Evolutionary conservation across 1,140 invertebrate genomes (phyloP), one percentile per base, ranked within the genome.

Genomic region (Dinoponera quadriceps): DNA sequence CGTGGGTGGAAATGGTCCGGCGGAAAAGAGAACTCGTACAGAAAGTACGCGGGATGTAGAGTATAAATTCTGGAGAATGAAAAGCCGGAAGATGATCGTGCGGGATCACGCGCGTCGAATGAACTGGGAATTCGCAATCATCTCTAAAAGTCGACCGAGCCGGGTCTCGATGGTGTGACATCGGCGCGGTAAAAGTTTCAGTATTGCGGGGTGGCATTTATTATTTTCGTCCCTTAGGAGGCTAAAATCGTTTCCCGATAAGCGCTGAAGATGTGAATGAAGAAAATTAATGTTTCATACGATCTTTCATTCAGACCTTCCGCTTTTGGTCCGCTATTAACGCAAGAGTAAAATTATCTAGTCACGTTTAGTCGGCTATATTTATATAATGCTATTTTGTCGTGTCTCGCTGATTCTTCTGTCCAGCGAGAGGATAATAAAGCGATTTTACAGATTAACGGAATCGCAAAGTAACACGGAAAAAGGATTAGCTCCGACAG

Each of bases 161-260:
- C 33, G 54, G 33, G 51, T 66, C 54, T 77, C 29, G 25, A 63
- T 49, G 29, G 29, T 33, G 7, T 44, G 57, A 74, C 57, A 27
- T 74, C 20, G 25, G 65, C 27, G 44, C 20, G 74, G n/a, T 68
- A 68, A 75, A 63, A 78, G 29, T 54, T 51, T 54, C 29, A 66
- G 20, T 22, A 55, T 77, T 48, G 54, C 7, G 22, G 0, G 44
- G 18, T 49, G 49, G 54, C 63, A 55, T 78, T 55, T 69, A 68
- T 68, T 44, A 78, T 69, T 69, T 78, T 27, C 29, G 33, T 44
- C 63, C 20, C 22, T 69, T 69, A 78, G 69, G 9, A 38, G 11
- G 9, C 29, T 77, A 78, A 77, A 78, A 51, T 18, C 16, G 22
- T 57, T 69, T 78, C 20, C 7, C 18, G 29, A 78, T 78, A 57